Evolutionary conservation across 2,113 vertebrate genomes (phyloP), one percentile per base, ranked within the genome.

Genomic region (Oncorhynchus mykiss): DNA sequence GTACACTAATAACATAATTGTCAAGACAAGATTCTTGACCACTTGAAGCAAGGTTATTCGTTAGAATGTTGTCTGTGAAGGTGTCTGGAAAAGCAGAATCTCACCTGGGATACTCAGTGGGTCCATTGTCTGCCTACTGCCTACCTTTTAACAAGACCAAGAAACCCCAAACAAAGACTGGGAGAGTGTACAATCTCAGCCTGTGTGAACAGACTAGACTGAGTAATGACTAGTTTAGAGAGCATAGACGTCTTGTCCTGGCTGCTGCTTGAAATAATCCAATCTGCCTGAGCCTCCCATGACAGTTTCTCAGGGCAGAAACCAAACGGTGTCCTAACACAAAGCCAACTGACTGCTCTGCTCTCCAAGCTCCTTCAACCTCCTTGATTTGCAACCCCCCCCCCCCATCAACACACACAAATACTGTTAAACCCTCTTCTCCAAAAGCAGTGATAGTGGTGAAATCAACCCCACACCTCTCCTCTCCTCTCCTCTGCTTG

Each of bases 401-500:
- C 27, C 69, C 76, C 70, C 75, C 31, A 74, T 34, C 67, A 75
- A 77, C n/a, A 77, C 70, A 54, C 29, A 6, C 16, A 54, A 48
- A 13, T 64, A 20, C 72, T 48, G 74, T 73, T 29, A 76, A 73
- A 31, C 57, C 65, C 71, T 78, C 68, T 67, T 64, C 77, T 88
- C 68, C 71, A 70, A 70, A 77, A 72, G 76, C 68, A 78, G 72
- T 75, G 75, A 71, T 75, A 91, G 92, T 88, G 90, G 93, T 94
- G 92, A 94, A 87, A 94, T 93, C 95, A 93, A 93, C 94, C 92
- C 94, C 59, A 20, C 59, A 62, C n/a, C 59, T 22, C 93, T 94
- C 92, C 25, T 22, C 93, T 94, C 92, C 25, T 67, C 67, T 34
- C 67, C 31, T 20, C 29, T 25, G 16, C 9, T 34, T 25, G 25